Evolutionary conservation across 1,140 invertebrate genomes (phyloP), one percentile per base, ranked within the genome.

Genomic region (Heterodera carotae): DNA sequence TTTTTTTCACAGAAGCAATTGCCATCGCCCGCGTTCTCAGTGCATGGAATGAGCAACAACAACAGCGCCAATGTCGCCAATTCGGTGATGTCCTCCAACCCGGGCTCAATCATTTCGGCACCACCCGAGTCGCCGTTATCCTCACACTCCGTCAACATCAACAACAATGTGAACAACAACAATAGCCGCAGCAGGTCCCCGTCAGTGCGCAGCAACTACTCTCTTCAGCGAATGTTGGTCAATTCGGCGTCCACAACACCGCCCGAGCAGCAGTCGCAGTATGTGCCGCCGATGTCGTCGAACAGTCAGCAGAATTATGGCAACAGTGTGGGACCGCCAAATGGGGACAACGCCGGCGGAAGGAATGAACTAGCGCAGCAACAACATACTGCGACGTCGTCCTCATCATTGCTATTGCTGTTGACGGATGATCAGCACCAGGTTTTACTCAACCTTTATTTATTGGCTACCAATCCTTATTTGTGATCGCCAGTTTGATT

Each of bases 21-120:
- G n/a, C 71, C 71, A 31, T 73, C 71, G 22, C 62, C 62, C 27
- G 36, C 36, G 10, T 27, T 8, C n/a, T 73, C 71, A 27, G 31
- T 73, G 15, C 71, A 73, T 29, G 36, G 36, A 22, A n/a, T 68
- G 34, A 56, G 22, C 48, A 56, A 56, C 48, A 56, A 53, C 48
- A 29, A 66, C 25, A 66, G 10, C 27, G 5, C 5, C 25, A 66
- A 66, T 27, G 3, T 2, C 22, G 27, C 62, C 29, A 29, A 66
- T 34, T 66, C 62, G 62, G 12, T 34, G 27, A 34, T 66, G 27
- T 34, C 62, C 62, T 75, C 73, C 67, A 75, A 75, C 67, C 73
- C 73, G 5, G 73, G 64, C 73, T 75, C 73, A 10, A 75, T 75
- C 31, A 75, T 75, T 39, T 75, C 73, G 15, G 73, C 73, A 6